A percentile compares a stretch with the other conserved stretches of the same genome.
phyloP scores from a whole-genome alignment of 1,140 invertebrate species.

The Rhopalosiphum maidis region DNA sequence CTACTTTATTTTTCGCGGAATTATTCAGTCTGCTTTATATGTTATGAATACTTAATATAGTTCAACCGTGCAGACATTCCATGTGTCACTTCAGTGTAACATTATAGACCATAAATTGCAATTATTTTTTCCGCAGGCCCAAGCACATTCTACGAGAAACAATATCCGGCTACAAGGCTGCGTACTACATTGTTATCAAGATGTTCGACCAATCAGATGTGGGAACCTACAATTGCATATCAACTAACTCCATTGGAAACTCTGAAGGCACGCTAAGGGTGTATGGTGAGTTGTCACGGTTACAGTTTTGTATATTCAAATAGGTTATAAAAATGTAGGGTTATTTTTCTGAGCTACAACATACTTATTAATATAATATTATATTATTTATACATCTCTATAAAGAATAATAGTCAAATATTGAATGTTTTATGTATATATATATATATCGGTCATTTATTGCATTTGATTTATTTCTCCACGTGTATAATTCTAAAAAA shows the following conservation, averaged over 20 bases:
- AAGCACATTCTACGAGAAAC: slow-evolving; percentile 85
- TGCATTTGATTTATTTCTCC: too few relatives aligned
- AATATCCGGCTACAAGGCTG: slow-evolving; percentile 79
- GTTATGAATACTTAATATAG: neutral
- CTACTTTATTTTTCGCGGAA: neutral
- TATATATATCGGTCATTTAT: neutral
- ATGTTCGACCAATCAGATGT: slow-evolving; percentile 80
- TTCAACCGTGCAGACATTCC: too few relatives aligned
- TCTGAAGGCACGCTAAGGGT: slow-evolving; percentile 83
- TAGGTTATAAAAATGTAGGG: neutral
- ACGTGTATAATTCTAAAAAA: too few relatives aligned
- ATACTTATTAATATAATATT: neutral
- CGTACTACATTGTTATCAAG: slow-evolving; percentile 82
- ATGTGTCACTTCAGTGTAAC: neutral
- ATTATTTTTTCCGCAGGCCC: slow-evolving; percentile 66
- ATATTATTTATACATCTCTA: neutral
- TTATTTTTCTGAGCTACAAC: neutral
- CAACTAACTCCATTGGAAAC: slow-evolving; percentile 85
- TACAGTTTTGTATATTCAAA: neutral
- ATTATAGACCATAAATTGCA: neutral
- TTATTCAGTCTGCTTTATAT: neutral
- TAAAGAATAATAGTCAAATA: neutral
- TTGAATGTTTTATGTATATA: neutral
- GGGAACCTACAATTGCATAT: slow-evolving; percentile 89
- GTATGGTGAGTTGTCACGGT: slow-evolving; percentile 72